Percentiles rank a stretch among this genome's conserved stretches.
Conservation (phyloP, 64 coral and sea anemone species). For the Actinia tenebrosa region DNA sequence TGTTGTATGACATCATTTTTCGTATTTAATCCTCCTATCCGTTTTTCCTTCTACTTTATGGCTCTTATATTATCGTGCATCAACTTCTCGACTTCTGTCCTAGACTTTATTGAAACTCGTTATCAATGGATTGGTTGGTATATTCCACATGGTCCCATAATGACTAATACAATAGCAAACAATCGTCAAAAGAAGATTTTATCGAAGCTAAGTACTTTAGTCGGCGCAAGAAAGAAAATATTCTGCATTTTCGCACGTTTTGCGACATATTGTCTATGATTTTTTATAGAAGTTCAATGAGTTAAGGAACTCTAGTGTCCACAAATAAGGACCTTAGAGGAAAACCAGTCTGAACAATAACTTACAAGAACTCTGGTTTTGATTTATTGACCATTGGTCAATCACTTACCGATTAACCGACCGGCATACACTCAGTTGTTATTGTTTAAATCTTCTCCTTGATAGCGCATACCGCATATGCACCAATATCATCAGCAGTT, state of each 20-base stretch:
- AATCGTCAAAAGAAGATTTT: neutral
- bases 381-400: neutral
- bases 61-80: neutral
- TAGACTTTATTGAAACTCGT: neutral
- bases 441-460: neutral
- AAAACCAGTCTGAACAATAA: neutral
- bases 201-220: neutral
- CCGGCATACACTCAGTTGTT: neutral
- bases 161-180: neutral
- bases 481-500: neutral
- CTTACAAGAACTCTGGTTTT: neutral
- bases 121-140: neutral
- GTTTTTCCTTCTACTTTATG: neutral
- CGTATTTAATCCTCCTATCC: neutral
- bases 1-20: neutral
- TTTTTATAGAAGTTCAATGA: neutral
- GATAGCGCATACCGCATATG: neutral
- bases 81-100: neutral
- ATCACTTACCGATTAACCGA: no score
- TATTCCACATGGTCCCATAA: neutral
- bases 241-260: neutral
- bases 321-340: neutral
- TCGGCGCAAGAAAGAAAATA: neutral
- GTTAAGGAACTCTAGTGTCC: neutral
- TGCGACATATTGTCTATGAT: neutral